phyloP scores from a whole-genome alignment of 2,797 vertebrate species.

The Hypotaenidia philippensis region DNA sequence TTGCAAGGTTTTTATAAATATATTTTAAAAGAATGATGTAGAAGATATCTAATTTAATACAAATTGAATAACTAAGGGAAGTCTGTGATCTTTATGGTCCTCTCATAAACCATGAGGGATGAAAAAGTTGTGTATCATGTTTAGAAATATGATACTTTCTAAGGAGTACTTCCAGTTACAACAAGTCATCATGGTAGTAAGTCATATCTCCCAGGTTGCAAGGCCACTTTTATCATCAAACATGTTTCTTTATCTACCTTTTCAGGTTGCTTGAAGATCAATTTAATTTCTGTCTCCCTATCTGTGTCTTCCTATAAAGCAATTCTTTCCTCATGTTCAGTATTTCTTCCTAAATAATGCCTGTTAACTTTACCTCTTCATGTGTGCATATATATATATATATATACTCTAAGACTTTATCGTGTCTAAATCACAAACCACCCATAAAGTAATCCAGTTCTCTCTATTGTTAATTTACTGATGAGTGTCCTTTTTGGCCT shows the following conservation, averaged over 20 bases:
- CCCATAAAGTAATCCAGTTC: background rate
- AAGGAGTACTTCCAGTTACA: background rate
- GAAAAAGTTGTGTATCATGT: background rate
- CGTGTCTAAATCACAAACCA: background rate
- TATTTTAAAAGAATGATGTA: background rate
- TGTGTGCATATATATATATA: background rate
- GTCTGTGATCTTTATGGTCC: background rate
- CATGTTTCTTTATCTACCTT: background rate
- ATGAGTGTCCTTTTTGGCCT: background rate
- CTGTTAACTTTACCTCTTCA: background rate
- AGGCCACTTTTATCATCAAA: background rate
- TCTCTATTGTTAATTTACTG: background rate
- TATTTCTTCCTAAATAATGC: conserved; percentile 6
- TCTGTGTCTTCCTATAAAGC: background rate
- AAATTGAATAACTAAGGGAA: background rate
- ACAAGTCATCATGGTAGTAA: background rate
- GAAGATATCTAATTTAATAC: background rate
- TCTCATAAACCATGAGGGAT: background rate
- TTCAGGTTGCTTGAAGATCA: conserved; percentile 9
- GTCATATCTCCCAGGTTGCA: background rate
- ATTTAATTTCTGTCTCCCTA: background rate
- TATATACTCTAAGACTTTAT: background rate
- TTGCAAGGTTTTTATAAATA: background rate
- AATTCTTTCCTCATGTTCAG: background rate
- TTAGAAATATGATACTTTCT: background rate